Evolutionary conservation across 2,888 invertebrate species (phyloP), one percentile per base, ranked within the genome.

Genomic region (Drymonia ruficornis): DNA sequence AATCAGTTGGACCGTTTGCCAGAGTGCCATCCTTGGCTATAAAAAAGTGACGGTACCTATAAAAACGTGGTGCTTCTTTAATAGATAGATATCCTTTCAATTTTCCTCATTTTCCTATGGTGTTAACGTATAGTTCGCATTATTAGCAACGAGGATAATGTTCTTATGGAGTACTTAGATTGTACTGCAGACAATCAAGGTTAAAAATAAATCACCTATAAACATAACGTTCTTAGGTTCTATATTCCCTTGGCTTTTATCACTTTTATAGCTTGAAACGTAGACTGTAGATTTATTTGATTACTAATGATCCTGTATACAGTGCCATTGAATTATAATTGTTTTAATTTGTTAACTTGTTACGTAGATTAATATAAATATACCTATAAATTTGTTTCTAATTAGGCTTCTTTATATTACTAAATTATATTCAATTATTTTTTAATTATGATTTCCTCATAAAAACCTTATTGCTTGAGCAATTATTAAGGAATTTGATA

Each of bases 401-500:
- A 36, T 36, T 36, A 36, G n/a, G 1, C n/a, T 36, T 3, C n/a
- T 36, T 36, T 36, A 36, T n/a, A n/a, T 5, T 2, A 13, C 13
- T 4, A 34, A 34, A 9, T 9, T 13, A 36, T 5, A 36, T 31
- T 11, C 8, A 31, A 31, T 31, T 1, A 11, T 31, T 31, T 31
- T 12, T 6, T 36, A n/a, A n/a, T 36, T 13, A 36, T 1, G 1
- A 36, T 36, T 13, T 7, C 0, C 36, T 36, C 36, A 36, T 23
- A 23, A 9, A 11, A 31, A 31, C 11, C 12, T 31, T 11, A 31
- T 31, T 31, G 31, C 31, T 31, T 9, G 9, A 36, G 36, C n/a
- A 16, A 40, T 40, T 61, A 55, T 53, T 48, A 53, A 50, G 42
- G 9, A n/a, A n/a, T 36, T 46, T 23, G 7, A 13, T 48, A 40